Evolutionary conservation across 2,797 vertebrate species (phyloP), one percentile per base, ranked within the genome.

Genomic region (Loriculus beryllinus): DNA sequence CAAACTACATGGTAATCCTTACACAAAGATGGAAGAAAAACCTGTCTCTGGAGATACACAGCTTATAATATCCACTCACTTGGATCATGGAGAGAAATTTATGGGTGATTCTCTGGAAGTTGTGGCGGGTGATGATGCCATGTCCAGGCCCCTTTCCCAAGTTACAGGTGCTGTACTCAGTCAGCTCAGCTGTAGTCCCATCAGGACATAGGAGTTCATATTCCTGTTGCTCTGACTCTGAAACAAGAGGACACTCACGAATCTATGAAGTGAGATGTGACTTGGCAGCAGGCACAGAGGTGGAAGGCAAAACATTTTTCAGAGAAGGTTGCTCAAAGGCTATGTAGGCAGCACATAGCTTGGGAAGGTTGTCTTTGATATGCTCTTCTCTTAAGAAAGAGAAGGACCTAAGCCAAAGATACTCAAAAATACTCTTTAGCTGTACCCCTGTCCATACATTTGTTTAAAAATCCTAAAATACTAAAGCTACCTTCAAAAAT

Each of bases 131-230:
- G 95, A 99, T 94, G 7, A 98, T 75, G 16, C 97, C 97, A 2
- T 95, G 98, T 67, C 99, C 98, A 14, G 99, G 98, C 26, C 99
- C 99, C 14, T 96, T 97, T 33, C 99, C 99, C 86, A 99, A 96
- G 83, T 99, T 98, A 92, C 99, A 99, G 47, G 59, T 97, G 68
- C 93, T 97, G 92, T 98, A 98, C 26, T 98, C 94, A 7, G 91
- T 96, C 69, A 99, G 97, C 72, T 97, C 97, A 65, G 98, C 98
- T 40, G 96, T 98, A 37, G 98, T 97, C 18, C 99, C 99, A 43
- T 99, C 98, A 31, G 98, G 87, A 76, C 99, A 99, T 40, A 99
- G 49, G 47, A 99, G 97, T 33, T 97, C 98, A 95, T 98, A 98
- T 16, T 97, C 95, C 37, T 98, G 95, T 37, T 93, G 86, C 52